Evolutionary conservation across 2,797 vertebrate genomes (phyloP), one percentile per base, ranked within the genome.

Genomic region (Taeniopygia guttata): DNA sequence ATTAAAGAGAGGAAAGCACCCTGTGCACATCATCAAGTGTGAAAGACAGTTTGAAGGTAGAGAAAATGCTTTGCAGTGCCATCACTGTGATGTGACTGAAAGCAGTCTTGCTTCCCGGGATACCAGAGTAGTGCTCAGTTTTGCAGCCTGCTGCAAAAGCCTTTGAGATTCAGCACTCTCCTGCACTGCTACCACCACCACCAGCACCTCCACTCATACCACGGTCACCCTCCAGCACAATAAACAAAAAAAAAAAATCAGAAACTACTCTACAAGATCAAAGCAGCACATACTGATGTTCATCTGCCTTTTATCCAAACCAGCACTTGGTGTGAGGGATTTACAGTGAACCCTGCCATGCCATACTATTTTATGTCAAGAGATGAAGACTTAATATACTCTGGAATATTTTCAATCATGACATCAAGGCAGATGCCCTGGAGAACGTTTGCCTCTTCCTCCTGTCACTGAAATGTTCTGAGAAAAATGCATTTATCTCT

Each of bases 151-250:
- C 40, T 78, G n/a, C 30, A n/a, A 21, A 51, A 90, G 11, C 43
- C 63, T 76, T 21, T 54, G 45, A 62, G 43, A 73, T 68, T 34
- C 59, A 74, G 26, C 22, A 15, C 21, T 25, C 3, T 42, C 26
- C 69, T 1, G 2, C 23, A 6, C 36, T 64, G 7, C 64, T 49
- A 13, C 22, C 20, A 55, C 16, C 26, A 51, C 16, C 16, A 66
- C 8, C 23, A 67, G n/a, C 20, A 60, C 11, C 23, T 84, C 38
- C 22, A 21, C 32, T 83, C 40, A 25, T 12, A 63, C 18, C 29
- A 36, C 0, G 0, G 29, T 19, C 5, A 3, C 5, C 16, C 17
- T 49, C 38, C 45, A 62, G 19, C 29, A 64, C 7, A 25, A 69
- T 6, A 56, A 34, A 64, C 7, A 25, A 69, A 6, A 56, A 34